These are phyloP conservation scores for Sebastes iracundus DNA, from an alignment of 2,797 vertebrate genomes.

Conservation along the genomic window DNA sequence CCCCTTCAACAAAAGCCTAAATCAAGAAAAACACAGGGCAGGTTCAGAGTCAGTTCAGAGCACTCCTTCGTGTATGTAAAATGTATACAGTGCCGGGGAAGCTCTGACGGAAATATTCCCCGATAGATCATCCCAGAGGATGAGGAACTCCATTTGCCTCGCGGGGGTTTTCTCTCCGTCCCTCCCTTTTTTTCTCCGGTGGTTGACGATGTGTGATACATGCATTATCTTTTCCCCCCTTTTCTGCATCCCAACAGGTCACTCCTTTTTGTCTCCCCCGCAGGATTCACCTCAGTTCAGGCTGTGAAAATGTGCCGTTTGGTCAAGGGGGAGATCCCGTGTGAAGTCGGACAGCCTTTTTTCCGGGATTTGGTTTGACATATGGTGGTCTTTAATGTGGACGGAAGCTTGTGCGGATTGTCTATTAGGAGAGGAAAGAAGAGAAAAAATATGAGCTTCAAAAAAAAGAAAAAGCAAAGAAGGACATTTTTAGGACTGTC, in stretches of 20 bases:
- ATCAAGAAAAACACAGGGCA: conserved; percentile 25
- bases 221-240: conserved; percentile 4
- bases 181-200: neutral
- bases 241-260: conserved; percentile 37
- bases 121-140: conserved; percentile 56
- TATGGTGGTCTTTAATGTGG: neutral
- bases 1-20: conserved; percentile 10
- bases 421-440: conserved; percentile 38
- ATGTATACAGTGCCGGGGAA: conserved; percentile 36
- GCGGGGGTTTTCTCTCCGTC: conserved; percentile 10
- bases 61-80: conserved; percentile 44
- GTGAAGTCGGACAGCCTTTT: neutral
- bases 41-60: conserved; percentile 70
- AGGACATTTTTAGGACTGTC: neutral
- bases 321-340: neutral
- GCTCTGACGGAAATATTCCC: conserved; percentile 40
- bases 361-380: conserved; percentile 1
- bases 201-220: conserved; percentile 48
- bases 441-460: neutral
- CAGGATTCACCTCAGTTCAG: conserved; percentile 32
- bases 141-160: conserved; percentile 64
- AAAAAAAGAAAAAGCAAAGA: neutral
- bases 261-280: conserved; percentile 1
- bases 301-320: conserved; percentile 13
- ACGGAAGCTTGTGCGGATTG: conserved; percentile 4